Evolutionary conservation across 2,113 vertebrate species (phyloP).

Genomic region (Prinia subflava): DNA sequence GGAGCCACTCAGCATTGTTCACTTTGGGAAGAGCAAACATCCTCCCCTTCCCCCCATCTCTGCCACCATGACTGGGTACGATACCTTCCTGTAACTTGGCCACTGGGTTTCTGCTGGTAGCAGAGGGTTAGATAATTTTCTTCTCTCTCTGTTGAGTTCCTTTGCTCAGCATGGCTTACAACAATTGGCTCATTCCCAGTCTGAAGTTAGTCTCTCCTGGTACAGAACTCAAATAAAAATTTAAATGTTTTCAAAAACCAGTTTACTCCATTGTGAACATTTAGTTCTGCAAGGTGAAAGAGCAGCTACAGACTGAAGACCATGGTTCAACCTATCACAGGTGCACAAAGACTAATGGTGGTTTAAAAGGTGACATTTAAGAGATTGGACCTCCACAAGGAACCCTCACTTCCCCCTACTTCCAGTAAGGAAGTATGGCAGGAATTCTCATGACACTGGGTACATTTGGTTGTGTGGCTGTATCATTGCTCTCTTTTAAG

Average conservation of each 20-base stretch:
- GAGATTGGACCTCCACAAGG: accelerated
- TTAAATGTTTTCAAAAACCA: not conserved
- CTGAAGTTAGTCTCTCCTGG: not conserved
- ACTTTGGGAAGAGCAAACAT: not conserved
- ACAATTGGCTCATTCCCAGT: not conserved
- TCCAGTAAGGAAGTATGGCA: not conserved
- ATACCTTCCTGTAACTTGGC: not conserved
- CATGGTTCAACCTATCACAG: not conserved
- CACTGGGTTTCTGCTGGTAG: not conserved
- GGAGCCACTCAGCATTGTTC: not conserved
- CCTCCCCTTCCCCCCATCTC: not conserved
- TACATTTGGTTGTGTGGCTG: not conserved
- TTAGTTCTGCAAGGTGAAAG: not conserved
- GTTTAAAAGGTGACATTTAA: not conserved
- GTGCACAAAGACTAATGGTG: not conserved
- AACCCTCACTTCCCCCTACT: not conserved
- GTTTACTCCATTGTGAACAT: not conserved
- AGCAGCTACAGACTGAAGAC: not conserved
- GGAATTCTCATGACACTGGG: not conserved
- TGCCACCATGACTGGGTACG: accelerated
- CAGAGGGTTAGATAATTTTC: not conserved
- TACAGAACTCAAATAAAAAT: not conserved
- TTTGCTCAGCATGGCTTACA: not conserved
- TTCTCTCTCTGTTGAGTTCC: not conserved
- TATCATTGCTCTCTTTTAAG: not conserved